Percentiles rank a stretch among this genome's conserved stretches.
Conservation (phyloP, 2,888 invertebrate genomes). For the Melanchra persicariae region DNA sequence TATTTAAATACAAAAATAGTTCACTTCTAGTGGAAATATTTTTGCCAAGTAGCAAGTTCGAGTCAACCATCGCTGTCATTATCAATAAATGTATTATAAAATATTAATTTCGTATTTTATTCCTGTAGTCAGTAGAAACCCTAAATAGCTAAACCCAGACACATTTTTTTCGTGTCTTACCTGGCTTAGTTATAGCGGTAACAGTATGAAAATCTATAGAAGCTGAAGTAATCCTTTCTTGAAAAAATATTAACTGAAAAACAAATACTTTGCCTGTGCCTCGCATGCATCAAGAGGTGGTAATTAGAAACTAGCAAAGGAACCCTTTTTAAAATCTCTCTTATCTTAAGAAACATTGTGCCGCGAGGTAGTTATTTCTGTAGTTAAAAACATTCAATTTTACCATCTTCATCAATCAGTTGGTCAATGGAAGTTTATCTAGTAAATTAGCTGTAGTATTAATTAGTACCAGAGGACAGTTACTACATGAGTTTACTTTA, state of each 20-base stretch:
- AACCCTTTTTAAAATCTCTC: no score
- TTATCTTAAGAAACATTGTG: no score
- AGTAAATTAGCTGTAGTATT: background rate
- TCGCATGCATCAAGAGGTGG: background rate
- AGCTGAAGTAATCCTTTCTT: background rate
- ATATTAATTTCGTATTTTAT: conserved; percentile 76
- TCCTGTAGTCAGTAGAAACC: conserved; percentile 56
- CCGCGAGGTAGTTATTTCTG: no score
- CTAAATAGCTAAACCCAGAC: background rate
- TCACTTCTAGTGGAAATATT: conserved; percentile 90
- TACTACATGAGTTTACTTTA: no score
- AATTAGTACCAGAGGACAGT: background rate
- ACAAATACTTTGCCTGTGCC: background rate
- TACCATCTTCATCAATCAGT: no score
- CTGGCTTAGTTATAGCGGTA: background rate
- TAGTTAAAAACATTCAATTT: no score
- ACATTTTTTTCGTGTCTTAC: background rate
- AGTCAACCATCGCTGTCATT: conserved; percentile 91
- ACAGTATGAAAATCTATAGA: background rate
- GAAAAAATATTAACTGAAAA: background rate
- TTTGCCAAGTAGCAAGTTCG: conserved; percentile 90
- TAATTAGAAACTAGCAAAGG: no score
- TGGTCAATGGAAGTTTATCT: background rate
- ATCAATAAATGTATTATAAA: conserved; percentile 91
- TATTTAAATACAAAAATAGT: conserved; percentile 88